Evolutionary conservation across 2,888 invertebrate species (phyloP).

Genomic region (Polyploca ridens): DNA sequence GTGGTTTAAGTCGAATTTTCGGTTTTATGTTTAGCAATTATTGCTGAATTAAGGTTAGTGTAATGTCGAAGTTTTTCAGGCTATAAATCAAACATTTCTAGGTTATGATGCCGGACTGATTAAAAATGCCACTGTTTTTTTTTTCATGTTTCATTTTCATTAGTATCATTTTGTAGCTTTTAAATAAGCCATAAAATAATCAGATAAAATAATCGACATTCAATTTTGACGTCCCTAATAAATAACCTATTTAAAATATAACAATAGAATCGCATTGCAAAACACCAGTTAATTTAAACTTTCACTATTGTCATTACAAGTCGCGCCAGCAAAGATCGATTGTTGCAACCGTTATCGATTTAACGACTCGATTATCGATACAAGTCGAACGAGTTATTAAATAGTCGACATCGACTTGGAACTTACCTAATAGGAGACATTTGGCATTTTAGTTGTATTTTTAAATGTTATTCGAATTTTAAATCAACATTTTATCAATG

Average conservation of each 20-base stretch:
- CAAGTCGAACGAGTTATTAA: constrained; percentile 4
- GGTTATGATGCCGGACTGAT: too few relatives aligned
- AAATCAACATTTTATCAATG: too few relatives aligned
- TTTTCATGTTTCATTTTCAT: too few relatives aligned
- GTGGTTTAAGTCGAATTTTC: background rate
- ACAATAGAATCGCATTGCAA: constrained; percentile 11
- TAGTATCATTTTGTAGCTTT: too few relatives aligned
- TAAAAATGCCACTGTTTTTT: too few relatives aligned
- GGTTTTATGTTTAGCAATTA: background rate
- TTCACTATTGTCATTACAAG: constrained; percentile 11
- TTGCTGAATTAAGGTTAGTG: background rate
- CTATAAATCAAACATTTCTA: too few relatives aligned
- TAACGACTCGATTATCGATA: constrained; percentile 10
- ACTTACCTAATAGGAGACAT: background rate
- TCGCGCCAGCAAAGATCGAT: constrained; percentile 8
- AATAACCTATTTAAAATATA: constrained; percentile 5
- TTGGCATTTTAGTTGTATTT: background rate
- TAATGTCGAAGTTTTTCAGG: background rate
- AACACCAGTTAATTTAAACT: constrained; percentile 5
- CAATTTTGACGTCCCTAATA: background rate
- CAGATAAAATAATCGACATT: background rate
- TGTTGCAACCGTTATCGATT: constrained; percentile 13
- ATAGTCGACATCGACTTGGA: background rate
- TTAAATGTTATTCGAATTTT: too few relatives aligned
- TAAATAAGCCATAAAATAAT: too few relatives aligned